Percentiles rank a stretch among this genome's conserved stretches.
Evolutionary conservation across 2,888 invertebrate genomes (phyloP).

Genomic region (Acronicta leporina): DNA sequence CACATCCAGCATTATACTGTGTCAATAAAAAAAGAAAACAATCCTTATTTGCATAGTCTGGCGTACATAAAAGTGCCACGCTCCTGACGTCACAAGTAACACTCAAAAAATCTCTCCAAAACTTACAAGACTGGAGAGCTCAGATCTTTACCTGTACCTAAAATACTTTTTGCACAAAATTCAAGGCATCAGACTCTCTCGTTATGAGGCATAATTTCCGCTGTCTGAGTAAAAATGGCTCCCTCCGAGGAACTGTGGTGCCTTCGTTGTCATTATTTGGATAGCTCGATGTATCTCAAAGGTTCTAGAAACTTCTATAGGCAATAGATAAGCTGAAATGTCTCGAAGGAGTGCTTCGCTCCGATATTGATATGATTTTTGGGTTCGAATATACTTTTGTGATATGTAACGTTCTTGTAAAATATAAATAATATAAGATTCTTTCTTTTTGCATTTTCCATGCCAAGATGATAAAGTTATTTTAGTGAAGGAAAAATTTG

Average conservation of each 20-base stretch:
- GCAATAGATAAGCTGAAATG: slow-evolving; percentile 48
- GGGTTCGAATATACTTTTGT: slow-evolving; percentile 4
- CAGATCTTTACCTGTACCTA: slow-evolving; percentile 13
- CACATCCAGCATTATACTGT: no score
- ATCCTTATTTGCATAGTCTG: no score
- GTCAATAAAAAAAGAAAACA: no score
- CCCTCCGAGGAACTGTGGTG: slow-evolving; percentile 13
- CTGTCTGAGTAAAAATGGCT: slow-evolving; percentile 45
- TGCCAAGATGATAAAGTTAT: no score
- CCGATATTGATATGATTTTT: slow-evolving; percentile 13
- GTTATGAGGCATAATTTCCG: slow-evolving; percentile 52
- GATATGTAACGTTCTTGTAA: slow-evolving; percentile 13
- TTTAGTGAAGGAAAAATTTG: no score
- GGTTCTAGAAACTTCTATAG: slow-evolving; percentile 20
- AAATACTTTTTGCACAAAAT: slow-evolving; percentile 29
- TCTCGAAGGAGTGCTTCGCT: slow-evolving; percentile 13
- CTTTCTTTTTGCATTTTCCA: no score
- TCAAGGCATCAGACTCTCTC: slow-evolving; percentile 19
- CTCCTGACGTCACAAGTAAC: no score
- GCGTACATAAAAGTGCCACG: no score
- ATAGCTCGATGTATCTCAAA: slow-evolving; percentile 45
- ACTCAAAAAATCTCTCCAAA: no score
- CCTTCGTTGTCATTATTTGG: slow-evolving; percentile 41
- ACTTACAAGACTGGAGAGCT: background rate
- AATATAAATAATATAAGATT: background rate